phyloP scores from a whole-genome alignment of 2,888 invertebrate species.

The Mythimna vitellina region DNA sequence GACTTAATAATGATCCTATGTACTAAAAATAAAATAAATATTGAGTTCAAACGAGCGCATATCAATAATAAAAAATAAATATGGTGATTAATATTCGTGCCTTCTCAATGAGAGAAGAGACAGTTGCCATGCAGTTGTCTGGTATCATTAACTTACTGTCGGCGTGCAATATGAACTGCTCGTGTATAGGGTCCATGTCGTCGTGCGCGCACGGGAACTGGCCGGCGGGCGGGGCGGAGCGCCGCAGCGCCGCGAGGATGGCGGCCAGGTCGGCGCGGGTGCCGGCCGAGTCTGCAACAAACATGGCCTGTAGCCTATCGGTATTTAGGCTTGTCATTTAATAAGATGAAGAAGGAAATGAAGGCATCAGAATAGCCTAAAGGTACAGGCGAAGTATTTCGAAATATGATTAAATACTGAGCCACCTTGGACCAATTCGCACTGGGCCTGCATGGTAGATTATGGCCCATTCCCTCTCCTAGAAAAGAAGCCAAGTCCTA shows the following conservation, averaged over 20 bases:
- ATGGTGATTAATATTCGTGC: too few species aligned
- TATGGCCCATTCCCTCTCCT: too few species aligned
- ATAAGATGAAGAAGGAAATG: slow-evolving; percentile 8
- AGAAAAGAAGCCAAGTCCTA: too few species aligned
- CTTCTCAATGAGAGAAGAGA: too few species aligned
- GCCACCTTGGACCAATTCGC: too few species aligned
- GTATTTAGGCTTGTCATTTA: slow-evolving; percentile 23
- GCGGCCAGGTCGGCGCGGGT: slow-evolving; percentile 95
- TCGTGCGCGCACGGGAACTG: slow-evolving; percentile 93
- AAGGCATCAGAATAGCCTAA: not conserved
- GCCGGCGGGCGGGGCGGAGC: slow-evolving; percentile 77
- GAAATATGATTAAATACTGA: not conserved
- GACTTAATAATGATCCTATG: too few species aligned
- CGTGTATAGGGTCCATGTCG: slow-evolving; percentile 95
- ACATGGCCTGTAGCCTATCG: slow-evolving; percentile 47
- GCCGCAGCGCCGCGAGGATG: slow-evolving; percentile 94
- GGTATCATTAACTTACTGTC: slow-evolving; percentile 81
- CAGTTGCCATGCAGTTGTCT: too few species aligned
- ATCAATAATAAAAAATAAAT: too few species aligned
- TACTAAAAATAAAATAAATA: too few species aligned
- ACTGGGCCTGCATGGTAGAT: too few species aligned
- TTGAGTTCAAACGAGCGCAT: too few species aligned
- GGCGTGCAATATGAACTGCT: slow-evolving; percentile 95
- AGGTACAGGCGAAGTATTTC: not conserved
- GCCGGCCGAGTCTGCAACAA: slow-evolving; percentile 82